These are phyloP conservation scores for Nemapogon koenigi DNA, from an alignment of 2,888 invertebrate species.

Conservation along the genomic window DNA sequence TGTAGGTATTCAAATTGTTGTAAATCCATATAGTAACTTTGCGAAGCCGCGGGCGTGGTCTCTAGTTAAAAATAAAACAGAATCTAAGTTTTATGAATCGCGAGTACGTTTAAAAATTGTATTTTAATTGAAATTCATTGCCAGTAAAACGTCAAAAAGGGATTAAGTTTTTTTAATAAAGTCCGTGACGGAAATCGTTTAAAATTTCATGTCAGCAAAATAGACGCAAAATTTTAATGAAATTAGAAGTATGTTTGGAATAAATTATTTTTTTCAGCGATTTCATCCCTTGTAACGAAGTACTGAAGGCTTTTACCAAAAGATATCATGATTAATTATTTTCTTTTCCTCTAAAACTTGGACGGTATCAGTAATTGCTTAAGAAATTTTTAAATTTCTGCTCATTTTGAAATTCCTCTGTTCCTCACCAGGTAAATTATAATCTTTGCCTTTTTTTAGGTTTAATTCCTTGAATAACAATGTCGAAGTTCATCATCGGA, in stretches of 20 bases:
- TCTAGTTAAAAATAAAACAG: too few relatives aligned
- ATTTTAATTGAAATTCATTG: constrained; percentile 2
- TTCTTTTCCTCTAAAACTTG: constrained; percentile 5
- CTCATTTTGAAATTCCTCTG: too few relatives aligned
- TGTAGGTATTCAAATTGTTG: too few relatives aligned
- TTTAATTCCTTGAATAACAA: too few relatives aligned
- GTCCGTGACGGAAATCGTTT: constrained; percentile 7
- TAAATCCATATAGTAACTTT: too few relatives aligned
- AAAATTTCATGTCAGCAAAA: constrained; percentile 7
- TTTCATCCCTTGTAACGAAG: neutral
- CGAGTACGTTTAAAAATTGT: neutral
- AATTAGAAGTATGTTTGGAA: constrained; percentile 9
- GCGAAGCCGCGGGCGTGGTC: too few relatives aligned
- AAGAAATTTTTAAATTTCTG: constrained; percentile 7
- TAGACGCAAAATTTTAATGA: constrained; percentile 7
- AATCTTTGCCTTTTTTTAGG: too few relatives aligned
- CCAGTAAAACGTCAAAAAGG: constrained; percentile 4
- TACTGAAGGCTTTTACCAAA: constrained; percentile 5
- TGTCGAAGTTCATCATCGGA: too few relatives aligned
- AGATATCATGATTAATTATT: constrained; percentile 9
- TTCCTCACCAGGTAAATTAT: too few relatives aligned
- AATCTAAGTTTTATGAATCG: too few relatives aligned
- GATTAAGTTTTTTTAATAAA: constrained; percentile 8
- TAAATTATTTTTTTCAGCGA: constrained; percentile 5
- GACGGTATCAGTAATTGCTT: constrained; percentile 6